Base-by-base conservation (phyloP, 2,888 invertebrate genomes). In the Sesia bembeciformis region DNA sequence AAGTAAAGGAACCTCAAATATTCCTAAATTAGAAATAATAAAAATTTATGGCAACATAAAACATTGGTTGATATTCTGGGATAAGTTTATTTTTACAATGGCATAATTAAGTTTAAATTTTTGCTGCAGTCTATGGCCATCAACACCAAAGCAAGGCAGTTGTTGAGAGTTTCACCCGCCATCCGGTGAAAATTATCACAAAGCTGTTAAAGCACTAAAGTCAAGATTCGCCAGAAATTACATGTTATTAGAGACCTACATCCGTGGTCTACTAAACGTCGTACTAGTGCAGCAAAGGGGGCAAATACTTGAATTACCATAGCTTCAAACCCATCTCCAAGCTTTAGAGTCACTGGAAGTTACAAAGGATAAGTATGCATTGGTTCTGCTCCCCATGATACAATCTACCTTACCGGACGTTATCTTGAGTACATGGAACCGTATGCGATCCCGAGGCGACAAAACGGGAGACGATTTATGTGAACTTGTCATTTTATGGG, bases 31-130 rank as follows among this genome's bases (percentile, higher is more conserved):
- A n/a, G 49, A 49, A 5, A 7, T 49, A 49, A 49, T 8, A 40
- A 55, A 55, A 39, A 52, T 55, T 23, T 52, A 55, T 41, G 55
- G 55, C 23, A 38, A 49, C 7, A 38, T 55, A 38, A 55, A 52
- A 39, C 40, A 40, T 4, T 55, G 52, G 55, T 39, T 55, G 5
- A 6, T 4, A 38, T 55, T 55, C 52, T 55, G 55, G 55, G 49
- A 40, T 3, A 52, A 55, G 40, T 55, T 55, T 40, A 55, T 3
- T 49, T 55, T 7, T 7, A 52, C 8, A 23, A 49, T 5, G 55
- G 52, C 23, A 40, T 7, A 3, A 52, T 52, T n/a, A 55, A 55
- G 8, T 55, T 49, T 40, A 39, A 40, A 6, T 52, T 49, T 39
- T 39, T 55, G 4, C 38, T 55, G 4, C 55, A 55, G 39, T 5